A percentile compares a stretch with the other conserved stretches of the same genome.
Evolutionary conservation across 2,113 vertebrate species (phyloP).

Genomic region (Hypanus sabinus): DNA sequence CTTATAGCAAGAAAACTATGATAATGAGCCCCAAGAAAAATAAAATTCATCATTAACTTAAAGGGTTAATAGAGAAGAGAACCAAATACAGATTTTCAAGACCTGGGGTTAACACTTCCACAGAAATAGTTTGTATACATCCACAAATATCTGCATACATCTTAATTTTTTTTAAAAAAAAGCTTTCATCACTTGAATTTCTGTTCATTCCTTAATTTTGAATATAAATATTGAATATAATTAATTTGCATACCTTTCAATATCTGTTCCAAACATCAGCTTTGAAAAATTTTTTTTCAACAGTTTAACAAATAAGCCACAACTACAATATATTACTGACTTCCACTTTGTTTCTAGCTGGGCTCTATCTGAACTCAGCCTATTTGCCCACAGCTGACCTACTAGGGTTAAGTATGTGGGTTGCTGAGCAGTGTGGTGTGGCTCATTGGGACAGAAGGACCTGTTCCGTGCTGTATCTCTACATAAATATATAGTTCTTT

Average conservation of each 20-base stretch:
- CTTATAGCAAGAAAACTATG: not conserved
- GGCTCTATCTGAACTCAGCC: not conserved
- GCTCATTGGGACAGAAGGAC: too few relatives aligned
- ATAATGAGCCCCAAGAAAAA: not conserved
- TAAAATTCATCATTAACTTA: not conserved
- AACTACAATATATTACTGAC: not conserved
- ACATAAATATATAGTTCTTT: not conserved
- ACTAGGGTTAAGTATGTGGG: too few relatives aligned
- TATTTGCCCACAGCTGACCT: not conserved
- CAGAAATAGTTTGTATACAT: not conserved
- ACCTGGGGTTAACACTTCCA: not conserved
- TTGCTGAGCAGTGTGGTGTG: too few relatives aligned
- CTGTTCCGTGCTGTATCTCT: too few relatives aligned
- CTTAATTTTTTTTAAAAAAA: not conserved
- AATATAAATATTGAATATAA: not conserved
- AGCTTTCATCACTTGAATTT: not conserved
- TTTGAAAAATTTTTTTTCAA: not conserved
- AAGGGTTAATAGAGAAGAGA: not conserved
- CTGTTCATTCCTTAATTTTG: not conserved
- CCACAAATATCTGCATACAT: not conserved
- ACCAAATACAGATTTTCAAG: not conserved
- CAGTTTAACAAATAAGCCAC: not conserved
- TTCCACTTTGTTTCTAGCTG: not conserved
- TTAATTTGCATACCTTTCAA: not conserved
- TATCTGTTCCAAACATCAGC: not conserved